These are phyloP conservation scores for Centroberyx gerrardi DNA, from an alignment of 2,797 vertebrate genomes.

Conservation along the genomic window DNA sequence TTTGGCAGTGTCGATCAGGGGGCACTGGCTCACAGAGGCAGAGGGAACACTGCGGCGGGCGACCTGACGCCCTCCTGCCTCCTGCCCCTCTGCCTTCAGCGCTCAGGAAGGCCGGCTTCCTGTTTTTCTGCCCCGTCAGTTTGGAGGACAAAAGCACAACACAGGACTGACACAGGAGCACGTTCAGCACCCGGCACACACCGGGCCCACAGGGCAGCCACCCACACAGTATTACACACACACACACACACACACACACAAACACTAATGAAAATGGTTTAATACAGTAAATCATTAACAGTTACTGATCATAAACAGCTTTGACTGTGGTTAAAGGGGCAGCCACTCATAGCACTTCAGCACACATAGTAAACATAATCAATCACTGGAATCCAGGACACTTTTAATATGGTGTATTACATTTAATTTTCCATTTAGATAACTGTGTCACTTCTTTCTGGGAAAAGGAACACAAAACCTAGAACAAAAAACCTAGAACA, in stretches of 20 bases:
- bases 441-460: background rate
- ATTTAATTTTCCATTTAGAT: background rate
- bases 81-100: slow-evolving; percentile 55
- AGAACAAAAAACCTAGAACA: background rate
- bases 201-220: slow-evolving; percentile 13
- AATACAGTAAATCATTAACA: slow-evolving; percentile 39
- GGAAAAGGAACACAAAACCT: background rate
- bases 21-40: slow-evolving; percentile 18
- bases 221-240: slow-evolving; percentile 6
- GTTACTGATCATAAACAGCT: background rate
- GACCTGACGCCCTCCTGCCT: slow-evolving; percentile 57
- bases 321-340: background rate
- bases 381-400: slow-evolving; percentile 2
- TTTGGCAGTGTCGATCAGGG: slow-evolving; percentile 29
- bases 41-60: slow-evolving; percentile 49
- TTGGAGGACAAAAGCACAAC: slow-evolving; percentile 66
- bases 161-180: slow-evolving; percentile 57
- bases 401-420: background rate
- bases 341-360: background rate
- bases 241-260: slow-evolving; percentile 17
- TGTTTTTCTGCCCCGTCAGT: slow-evolving; percentile 82
- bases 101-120: slow-evolving; percentile 84
- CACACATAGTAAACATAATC: background rate
- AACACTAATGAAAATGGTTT: slow-evolving; percentile 15
- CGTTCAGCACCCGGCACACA: slow-evolving; percentile 40